These are phyloP conservation scores for Steinernema hermaphroditum DNA, from an alignment of 2,888 invertebrate species.

Conservation along the genomic window DNA sequence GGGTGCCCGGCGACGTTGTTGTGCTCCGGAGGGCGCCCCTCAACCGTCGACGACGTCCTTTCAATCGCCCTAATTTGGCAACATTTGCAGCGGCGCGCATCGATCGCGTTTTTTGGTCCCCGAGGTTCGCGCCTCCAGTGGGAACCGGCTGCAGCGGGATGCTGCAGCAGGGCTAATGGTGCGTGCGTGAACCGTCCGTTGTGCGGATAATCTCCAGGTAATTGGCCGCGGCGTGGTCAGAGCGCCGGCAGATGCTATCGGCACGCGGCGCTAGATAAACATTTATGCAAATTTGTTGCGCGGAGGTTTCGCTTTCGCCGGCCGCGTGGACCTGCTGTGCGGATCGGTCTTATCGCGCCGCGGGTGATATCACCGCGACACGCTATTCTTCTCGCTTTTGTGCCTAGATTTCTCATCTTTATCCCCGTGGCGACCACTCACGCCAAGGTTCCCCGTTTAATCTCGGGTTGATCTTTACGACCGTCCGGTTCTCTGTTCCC, in stretches of 20 bases:
- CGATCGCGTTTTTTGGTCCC: constrained; percentile 12
- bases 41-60: background rate
- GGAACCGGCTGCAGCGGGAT: background rate
- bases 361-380: constrained; percentile 10
- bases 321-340: background rate
- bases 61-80: constrained; percentile 4
- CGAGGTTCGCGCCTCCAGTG: background rate
- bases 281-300: constrained; percentile 14
- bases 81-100: constrained; percentile 25
- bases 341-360: background rate
- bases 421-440: background rate
- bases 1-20: background rate
- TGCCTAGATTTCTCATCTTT: background rate
- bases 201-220: constrained; percentile 14
- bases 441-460: background rate
- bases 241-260: background rate
- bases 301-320: background rate
- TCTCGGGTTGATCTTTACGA: constrained; percentile 11
- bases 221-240: constrained; percentile 9
- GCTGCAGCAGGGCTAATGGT: background rate
- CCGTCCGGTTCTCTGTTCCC: background rate
- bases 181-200: background rate
- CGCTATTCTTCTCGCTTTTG: background rate
- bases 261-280: background rate
- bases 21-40: background rate